Evolutionary conservation across 2,797 vertebrate species (phyloP), one percentile per base, ranked within the genome.

Genomic region (Columba guinea): DNA sequence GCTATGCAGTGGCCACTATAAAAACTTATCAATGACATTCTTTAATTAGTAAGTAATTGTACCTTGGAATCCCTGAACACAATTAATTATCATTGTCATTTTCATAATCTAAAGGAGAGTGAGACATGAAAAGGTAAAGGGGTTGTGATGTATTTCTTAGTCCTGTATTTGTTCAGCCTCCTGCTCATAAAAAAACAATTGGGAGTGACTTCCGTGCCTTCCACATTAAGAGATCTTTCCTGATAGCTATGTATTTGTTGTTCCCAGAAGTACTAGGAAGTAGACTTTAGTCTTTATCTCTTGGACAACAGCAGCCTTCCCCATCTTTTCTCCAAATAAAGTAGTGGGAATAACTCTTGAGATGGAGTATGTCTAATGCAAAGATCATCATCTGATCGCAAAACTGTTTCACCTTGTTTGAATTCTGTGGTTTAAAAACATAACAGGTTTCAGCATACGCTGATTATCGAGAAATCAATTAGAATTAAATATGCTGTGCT

Each of bases 201-300:
- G 93, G 90, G 90, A 96, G 93, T 88, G 91, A 97, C 93, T 97
- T 97, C 95, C 94, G 96, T 87, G 93, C 88, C 74, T 94, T 90
- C 65, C 75, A 89, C 81, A 19, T 56, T 56, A 85, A 70, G 75
- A 93, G 86, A 94, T 95, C 86, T 93, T 90, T 94, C 81, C 75
- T 92, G 96, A 96, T 95, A 94, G 88, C 88, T 63, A 3, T 75
- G 59, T 68, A 65, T 91, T 92, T 95, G 78, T 96, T 95, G 74
- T 87, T 95, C 69, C 79, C 94, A 83, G 41, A 77, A 90, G 73
- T 73, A 77, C 79, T 64, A 81, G 88, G 93, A 94, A 94, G 94
- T 73, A 93, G 51, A 46, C 76, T 81, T 80, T 4, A 51, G 30
- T 82, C 71, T 93, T 95, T 93, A 71, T 96, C 92, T 94, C 67